Evolutionary conservation across 2,797 vertebrate species (phyloP), one percentile per base, ranked within the genome.

Genomic region (Enteromius argenteus): DNA sequence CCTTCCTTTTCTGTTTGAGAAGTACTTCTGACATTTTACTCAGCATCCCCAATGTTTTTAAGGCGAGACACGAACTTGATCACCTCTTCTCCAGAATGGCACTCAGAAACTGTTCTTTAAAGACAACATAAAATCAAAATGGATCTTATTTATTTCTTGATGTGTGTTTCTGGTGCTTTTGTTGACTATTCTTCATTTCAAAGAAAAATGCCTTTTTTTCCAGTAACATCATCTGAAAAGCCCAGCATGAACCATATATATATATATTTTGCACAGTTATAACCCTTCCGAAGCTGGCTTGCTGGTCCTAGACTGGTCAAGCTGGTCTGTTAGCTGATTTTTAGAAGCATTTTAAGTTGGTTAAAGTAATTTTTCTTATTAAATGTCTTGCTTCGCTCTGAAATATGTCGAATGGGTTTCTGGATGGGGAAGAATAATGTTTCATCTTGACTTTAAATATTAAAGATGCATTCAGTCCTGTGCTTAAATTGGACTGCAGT

Each of bases 21-120:
- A 56, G 49, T 68, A 27, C 51, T 32, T 73, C 80, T 60, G 80
- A 83, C 73, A 82, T 67, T 46, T 56, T 74, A 37, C n/a, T 42
- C n/a, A 49, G 37, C 21, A 62, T 82, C 66, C 60, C 37, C 80
- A 17, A n/a, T 21, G 3, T 39, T 75, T 46, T 42, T 58, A 72
- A 79, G 67, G 66, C 67, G 66, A 69, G 49, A 75, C 84, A 32
- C 27, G 1, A 60, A 68, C 10, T 37, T 69, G 58, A 46, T 46
- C 21, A 79, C 21, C 35, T 73, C 14, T 19, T 39, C 53, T 74
- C 68, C 35, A 23, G n/a, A 32, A 68, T 27, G 78, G 9, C 64
- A 53, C 49, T 23, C 21, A 17, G 21, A 39, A 74, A 10, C 19
- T 17, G 3, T 49, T 71, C 51, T 72, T 72, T 32, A 60, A 72